Base-by-base conservation (phyloP, 2,888 invertebrate species). In the Scaptomyza flava region DNA sequence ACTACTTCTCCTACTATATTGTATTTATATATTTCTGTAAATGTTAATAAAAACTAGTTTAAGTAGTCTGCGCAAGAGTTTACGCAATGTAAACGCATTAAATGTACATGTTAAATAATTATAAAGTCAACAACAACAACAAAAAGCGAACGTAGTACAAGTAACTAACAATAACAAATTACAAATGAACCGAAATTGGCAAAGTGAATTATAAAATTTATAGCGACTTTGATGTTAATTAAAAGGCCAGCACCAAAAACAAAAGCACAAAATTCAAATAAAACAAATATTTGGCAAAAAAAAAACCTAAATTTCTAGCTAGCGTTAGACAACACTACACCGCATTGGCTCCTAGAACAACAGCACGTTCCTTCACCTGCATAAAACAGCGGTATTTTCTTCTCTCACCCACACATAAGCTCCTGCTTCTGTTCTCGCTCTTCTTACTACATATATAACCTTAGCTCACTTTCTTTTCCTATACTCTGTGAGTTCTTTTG, bases 61-160 rank as follows among this genome's bases (percentile, higher is more conserved):
- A 82, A 82, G 82, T 60, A 74, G 78, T 77, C 43, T 53, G 77
- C 70, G 59, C 46, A 41, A 67, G 31, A 53, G 72, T 80, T 80
- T 78, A 80, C 83, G 53, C 66, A 52, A 61, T 53, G 79, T 78
- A 68, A 82, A 81, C 72, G 72, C 77, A 74, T 83, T 85, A 72
- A 75, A 71, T 62, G 64, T 75, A 83, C 61, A 66, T 74, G 81
- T 81, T 84, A 79, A 67, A 81, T 84, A 81, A 81, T 84, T 79
- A 81, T 79, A 79, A 75, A 81, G 63, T 80, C 65, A 59, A 68
- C 58, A 51, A 71, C 48, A 48, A 23, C 23, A 23, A 23, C 23
- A 23, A 23, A 48, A 8, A 8, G 67, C n/a, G 66, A 64, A 57
- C 41, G 41, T 71, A 74, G 77, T 79, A 69, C 77, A 67, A 80